Conservation (phyloP, 2,113 vertebrate species). For the Notechis scutatus region DNA sequence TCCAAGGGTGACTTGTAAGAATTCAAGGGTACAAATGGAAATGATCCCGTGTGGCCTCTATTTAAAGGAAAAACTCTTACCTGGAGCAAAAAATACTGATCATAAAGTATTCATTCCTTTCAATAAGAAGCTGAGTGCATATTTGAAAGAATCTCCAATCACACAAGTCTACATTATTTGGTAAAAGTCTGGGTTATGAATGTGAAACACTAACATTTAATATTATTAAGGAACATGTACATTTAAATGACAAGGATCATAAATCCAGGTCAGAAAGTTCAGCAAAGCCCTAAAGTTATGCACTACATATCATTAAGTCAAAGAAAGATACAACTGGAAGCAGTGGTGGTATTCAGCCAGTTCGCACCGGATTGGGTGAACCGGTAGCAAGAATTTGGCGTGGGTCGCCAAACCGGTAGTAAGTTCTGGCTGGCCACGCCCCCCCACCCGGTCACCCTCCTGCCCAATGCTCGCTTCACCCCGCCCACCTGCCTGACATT, state of each 20-base stretch:
- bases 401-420: too few relatives aligned
- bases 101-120: neutral
- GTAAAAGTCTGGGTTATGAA: neutral
- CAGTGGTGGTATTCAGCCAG: too few relatives aligned
- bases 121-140: neutral
- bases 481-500: too few relatives aligned
- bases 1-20: neutral
- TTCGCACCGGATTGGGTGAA: too few relatives aligned
- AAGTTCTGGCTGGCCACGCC: too few relatives aligned
- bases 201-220: neutral
- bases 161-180: neutral
- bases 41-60: neutral
- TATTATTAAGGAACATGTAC: neutral
- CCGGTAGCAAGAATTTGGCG: too few relatives aligned
- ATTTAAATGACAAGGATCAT: neutral
- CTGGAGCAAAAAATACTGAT: neutral
- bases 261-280: neutral
- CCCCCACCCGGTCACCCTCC: too few relatives aligned
- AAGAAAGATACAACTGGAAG: neutral
- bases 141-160: neutral
- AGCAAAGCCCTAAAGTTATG: neutral
- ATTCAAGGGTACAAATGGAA: neutral
- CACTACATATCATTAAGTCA: neutral
- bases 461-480: too few relatives aligned
- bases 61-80: neutral